These are phyloP conservation scores for Spodoptera exigua DNA, from an alignment of 2,888 invertebrate genomes.

Conservation along the genomic window DNA sequence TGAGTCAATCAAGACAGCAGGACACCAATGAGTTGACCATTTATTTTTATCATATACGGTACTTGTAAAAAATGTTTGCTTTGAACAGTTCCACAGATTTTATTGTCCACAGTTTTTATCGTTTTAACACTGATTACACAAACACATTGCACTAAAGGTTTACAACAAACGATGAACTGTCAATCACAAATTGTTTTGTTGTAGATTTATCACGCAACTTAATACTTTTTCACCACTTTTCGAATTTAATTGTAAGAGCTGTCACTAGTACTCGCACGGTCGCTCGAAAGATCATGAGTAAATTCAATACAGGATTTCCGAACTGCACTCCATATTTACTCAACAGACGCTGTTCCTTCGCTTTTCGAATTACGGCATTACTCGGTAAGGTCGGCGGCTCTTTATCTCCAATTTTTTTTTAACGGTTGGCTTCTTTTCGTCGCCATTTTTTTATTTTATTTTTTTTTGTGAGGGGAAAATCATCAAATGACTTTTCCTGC, in stretches of 20 bases:
- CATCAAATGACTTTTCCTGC: no score
- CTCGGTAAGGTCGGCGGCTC: conserved; percentile 4
- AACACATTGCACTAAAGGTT: background rate
- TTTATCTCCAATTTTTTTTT: conserved; percentile 3
- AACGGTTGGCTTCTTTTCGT: conserved; percentile 3
- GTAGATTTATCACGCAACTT: background rate
- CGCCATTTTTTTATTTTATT: no score
- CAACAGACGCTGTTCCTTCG: conserved; percentile 7
- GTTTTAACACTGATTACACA: conserved; percentile 1
- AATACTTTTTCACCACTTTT: conserved; percentile 1
- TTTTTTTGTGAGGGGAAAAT: no score
- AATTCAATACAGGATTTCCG: conserved; percentile 1
- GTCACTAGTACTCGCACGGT: background rate
- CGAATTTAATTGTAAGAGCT: conserved; percentile 2
- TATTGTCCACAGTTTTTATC: conserved; percentile 2
- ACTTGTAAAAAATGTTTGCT: conserved; percentile 1
- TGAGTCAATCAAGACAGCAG: background rate
- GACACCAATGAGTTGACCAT: conserved; percentile 2
- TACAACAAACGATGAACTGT: background rate
- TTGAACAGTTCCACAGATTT: background rate
- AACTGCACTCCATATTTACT: conserved; percentile 7
- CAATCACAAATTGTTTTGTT: conserved; percentile 3
- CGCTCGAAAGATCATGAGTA: no score
- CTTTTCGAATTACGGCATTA: conserved; percentile 4
- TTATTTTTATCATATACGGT: background rate